These are phyloP conservation scores for Podarcis cretensis DNA, from an alignment of 2,113 vertebrate genomes.

Conservation along the genomic window DNA sequence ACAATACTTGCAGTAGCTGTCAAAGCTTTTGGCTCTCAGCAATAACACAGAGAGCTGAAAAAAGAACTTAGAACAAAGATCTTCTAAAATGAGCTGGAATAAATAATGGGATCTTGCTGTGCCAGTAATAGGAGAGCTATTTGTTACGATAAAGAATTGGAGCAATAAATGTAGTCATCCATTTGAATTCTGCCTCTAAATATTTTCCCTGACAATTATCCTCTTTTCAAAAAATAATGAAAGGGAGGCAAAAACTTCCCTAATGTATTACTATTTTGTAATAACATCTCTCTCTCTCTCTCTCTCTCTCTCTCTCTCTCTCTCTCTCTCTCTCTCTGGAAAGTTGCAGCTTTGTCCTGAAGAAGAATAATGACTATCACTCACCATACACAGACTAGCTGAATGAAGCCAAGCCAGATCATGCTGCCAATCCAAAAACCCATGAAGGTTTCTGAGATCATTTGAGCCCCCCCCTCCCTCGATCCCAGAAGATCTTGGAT, in stretches of 20 bases:
- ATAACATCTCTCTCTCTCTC: background rate
- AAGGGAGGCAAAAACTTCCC: background rate
- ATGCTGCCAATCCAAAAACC: background rate
- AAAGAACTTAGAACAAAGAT: conserved; percentile 73
- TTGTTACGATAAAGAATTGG: conserved; percentile 64
- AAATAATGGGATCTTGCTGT: conserved; percentile 43
- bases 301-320: background rate
- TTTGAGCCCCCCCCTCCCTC: no score
- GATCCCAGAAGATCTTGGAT: no score
- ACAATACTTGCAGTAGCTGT: conserved; percentile 74
- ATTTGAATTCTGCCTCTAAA: conserved; percentile 52
- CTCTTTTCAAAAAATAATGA: conserved; percentile 31
- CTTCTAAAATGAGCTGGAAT: conserved; percentile 67
- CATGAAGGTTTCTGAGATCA: background rate
- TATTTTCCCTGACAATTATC: conserved; percentile 47
- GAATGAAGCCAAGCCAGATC: background rate
- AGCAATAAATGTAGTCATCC: conserved; percentile 53
- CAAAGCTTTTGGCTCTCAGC: conserved; percentile 73
- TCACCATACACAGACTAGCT: background rate
- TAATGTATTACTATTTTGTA: conserved; percentile 45
- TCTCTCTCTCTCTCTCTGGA: background rate
- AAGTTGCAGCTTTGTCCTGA: background rate
- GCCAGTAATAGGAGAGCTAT: conserved; percentile 49
- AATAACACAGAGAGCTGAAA: conserved; percentile 63
- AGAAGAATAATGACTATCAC: background rate